Evolutionary conservation across 2,113 vertebrate species (phyloP).

Genomic region (Caracal caracal): DNA sequence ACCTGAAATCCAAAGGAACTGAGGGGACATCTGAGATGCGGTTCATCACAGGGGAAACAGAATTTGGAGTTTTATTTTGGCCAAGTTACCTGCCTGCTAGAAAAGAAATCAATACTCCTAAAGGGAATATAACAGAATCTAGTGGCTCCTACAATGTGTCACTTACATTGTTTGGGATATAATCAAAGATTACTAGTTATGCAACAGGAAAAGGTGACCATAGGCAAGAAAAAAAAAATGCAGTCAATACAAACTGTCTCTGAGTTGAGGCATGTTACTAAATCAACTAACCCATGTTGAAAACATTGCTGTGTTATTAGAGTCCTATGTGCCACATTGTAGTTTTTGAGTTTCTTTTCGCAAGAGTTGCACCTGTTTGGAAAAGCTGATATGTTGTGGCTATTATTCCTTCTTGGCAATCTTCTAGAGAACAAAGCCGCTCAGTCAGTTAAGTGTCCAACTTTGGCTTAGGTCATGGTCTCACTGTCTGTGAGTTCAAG

Average conservation of each 20-base stretch:
- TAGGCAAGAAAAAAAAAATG: neutral
- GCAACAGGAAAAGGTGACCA: neutral
- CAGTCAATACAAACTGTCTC: neutral
- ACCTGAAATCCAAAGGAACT: neutral
- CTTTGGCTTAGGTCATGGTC: too few relatives aligned
- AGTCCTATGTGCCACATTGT: neutral
- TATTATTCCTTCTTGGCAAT: neutral
- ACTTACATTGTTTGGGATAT: neutral
- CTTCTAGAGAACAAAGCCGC: neutral
- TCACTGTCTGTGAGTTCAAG: too few relatives aligned
- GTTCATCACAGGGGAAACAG: neutral
- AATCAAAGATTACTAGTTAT: neutral
- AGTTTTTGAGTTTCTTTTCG: neutral
- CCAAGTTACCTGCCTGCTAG: neutral
- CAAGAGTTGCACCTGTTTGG: neutral
- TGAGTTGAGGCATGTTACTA: neutral
- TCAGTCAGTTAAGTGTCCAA: too few relatives aligned
- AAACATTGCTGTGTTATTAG: neutral
- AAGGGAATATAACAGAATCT: neutral
- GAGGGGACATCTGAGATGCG: neutral
- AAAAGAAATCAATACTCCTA: neutral
- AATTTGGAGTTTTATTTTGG: neutral
- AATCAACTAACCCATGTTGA: neutral
- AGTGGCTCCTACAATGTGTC: neutral
- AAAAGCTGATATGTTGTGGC: neutral